Conservation (phyloP, 64 coral and sea anemone genomes). For the Stichodactyla helianthus region DNA sequence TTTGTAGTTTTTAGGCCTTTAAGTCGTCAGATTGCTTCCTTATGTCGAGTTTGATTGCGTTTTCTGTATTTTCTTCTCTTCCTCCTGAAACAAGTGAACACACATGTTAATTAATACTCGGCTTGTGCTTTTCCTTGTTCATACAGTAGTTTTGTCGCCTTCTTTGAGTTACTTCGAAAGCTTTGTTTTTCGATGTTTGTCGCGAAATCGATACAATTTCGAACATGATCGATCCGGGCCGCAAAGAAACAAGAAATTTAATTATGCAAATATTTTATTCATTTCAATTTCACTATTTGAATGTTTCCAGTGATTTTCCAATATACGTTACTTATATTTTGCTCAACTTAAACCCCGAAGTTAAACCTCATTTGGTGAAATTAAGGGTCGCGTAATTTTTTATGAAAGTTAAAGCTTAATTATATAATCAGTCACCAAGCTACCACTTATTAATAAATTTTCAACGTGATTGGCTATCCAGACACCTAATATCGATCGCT, state of each 20-base stretch:
- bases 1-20: not conserved
- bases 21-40: not conserved
- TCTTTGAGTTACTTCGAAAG: not conserved
- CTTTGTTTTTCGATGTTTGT: not conserved
- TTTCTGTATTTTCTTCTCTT: not conserved
- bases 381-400: not conserved
- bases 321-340: not conserved
- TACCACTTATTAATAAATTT: not conserved
- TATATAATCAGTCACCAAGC: not conserved
- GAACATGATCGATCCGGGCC: no score
- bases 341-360: not conserved
- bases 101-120: not conserved
- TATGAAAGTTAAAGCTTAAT: not conserved
- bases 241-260: not conserved
- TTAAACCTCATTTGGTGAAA: not conserved
- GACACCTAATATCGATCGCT: not conserved
- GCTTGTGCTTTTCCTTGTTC: not conserved
- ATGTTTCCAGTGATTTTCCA: not conserved
- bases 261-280: not conserved
- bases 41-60: not conserved
- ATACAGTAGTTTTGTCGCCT: not conserved
- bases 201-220: not conserved
- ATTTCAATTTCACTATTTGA: not conserved
- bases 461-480: not conserved
- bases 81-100: not conserved